Conservation (phyloP, 1,140 invertebrate species). For the Heliconius hewitsoni region DNA sequence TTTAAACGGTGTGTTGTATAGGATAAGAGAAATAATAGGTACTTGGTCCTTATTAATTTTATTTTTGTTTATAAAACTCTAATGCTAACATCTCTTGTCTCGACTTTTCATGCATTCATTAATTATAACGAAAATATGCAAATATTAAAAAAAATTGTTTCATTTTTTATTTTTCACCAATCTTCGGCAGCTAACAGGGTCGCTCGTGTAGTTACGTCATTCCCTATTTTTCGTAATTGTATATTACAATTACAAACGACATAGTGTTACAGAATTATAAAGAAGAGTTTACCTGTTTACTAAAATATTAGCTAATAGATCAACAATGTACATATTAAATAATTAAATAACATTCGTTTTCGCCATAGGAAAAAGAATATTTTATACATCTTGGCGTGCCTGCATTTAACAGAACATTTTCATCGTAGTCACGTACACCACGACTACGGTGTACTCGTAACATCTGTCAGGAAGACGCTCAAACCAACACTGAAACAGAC, state of each 20-base stretch:
- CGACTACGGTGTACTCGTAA: constrained; percentile 34
- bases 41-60: not conserved
- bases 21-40: not conserved
- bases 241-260: too few relatives aligned
- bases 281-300: too few relatives aligned
- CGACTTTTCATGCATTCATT: too few relatives aligned
- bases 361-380: not conserved
- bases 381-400: not conserved
- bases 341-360: not conserved
- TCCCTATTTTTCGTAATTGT: too few relatives aligned
- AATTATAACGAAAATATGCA: too few relatives aligned
- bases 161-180: too few relatives aligned
- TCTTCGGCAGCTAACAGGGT: too few relatives aligned
- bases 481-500: constrained; percentile 54
- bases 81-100: not conserved
- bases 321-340: not conserved
- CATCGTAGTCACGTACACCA: constrained; percentile 55
- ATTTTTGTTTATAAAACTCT: not conserved
- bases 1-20: constrained; percentile 30
- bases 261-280: too few relatives aligned
- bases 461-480: constrained; percentile 56
- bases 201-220: too few relatives aligned
- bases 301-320: too few relatives aligned
- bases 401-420: constrained; percentile 38
- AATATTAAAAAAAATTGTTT: too few relatives aligned